Percentiles rank a stretch among this genome's conserved stretches.
These are phyloP conservation scores for Parnassius smintheus DNA, from an alignment of 2,888 invertebrate genomes.

Conservation along the genomic window DNA sequence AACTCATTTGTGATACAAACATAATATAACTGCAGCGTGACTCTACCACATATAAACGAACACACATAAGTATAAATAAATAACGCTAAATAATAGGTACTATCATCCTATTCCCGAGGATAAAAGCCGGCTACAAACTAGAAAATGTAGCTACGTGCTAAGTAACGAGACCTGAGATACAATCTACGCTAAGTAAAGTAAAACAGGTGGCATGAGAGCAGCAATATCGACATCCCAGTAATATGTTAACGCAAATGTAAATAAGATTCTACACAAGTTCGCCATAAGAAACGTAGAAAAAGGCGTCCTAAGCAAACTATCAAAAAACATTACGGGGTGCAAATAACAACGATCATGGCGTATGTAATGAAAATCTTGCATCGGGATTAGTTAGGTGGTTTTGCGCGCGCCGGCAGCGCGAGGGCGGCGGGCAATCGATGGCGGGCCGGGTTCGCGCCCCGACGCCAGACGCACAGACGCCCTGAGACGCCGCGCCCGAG, in stretches of 20 bases:
- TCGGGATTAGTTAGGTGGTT: constrained; percentile 65
- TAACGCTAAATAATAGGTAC: too few relatives aligned
- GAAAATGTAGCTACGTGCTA: constrained; percentile 3
- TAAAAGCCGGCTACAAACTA: neutral
- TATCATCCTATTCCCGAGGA: neutral
- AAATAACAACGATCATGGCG: constrained; percentile 79
- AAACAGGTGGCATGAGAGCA: neutral
- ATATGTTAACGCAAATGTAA: neutral
- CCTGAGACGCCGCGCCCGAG: constrained; percentile 75
- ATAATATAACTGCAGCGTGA: too few relatives aligned
- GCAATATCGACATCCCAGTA: constrained; percentile 1
- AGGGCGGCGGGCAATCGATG: constrained; percentile 58
- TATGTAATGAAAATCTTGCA: constrained; percentile 79
- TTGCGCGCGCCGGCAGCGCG: constrained; percentile 69
- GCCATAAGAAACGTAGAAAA: constrained; percentile 13
- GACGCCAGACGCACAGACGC: constrained; percentile 81
- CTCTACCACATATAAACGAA: too few relatives aligned
- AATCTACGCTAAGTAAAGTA: neutral
- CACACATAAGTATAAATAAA: too few relatives aligned
- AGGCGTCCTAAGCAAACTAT: constrained; percentile 65
- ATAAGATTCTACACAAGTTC: constrained; percentile 6
- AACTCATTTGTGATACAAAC: too few relatives aligned
- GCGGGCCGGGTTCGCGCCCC: constrained; percentile 77
- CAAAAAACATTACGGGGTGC: constrained; percentile 79
- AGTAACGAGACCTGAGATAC: constrained; percentile 7